Evolutionary conservation across 2,888 invertebrate genomes (phyloP), one percentile per base, ranked within the genome.

Genomic region (Atrina japonica): DNA sequence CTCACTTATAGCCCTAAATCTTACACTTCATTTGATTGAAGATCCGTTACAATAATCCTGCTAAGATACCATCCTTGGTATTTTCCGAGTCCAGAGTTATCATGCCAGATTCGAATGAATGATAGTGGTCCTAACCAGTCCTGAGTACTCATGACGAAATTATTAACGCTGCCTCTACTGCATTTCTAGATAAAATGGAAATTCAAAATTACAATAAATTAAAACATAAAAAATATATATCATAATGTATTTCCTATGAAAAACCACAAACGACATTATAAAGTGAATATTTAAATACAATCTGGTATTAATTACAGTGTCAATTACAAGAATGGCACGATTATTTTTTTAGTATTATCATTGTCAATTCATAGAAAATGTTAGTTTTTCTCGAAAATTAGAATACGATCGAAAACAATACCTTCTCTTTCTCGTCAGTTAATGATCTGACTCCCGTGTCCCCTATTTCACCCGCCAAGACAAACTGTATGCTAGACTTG

Each of bases 371-470:
- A n/a, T n/a, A n/a, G n/a, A n/a, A n/a, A n/a, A n/a, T n/a, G n/a
- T n/a, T n/a, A n/a, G n/a, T n/a, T n/a, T n/a, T n/a, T n/a, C n/a
- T n/a, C n/a, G n/a, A n/a, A n/a, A n/a, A n/a, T n/a, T n/a, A n/a
- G n/a, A n/a, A n/a, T n/a, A n/a, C n/a, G n/a, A n/a, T n/a, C n/a
- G n/a, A n/a, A n/a, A n/a, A n/a, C n/a, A n/a, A 35, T 7, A 35
- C 35, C 35, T 35, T 35, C 29, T 83, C 77, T 63, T 87, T 88
- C 35, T 88, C 87, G 66, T 89, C 89, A 16, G 63, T 73, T 7
- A 89, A 78, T 47, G 81, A 76, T 52, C 89, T 75, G 5, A 88
- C 85, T 3, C 89, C 89, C 2, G 88, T 88, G 73, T 89, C 89
- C 0, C 70, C 70, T 23, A 76, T 68, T 66, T 89, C 88, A n/a